phyloP scores from a whole-genome alignment of 1,140 invertebrate genomes.

The roundworm (Caenorhabditis elegans) region WBcel235 BX284603.4:4119501-4120000 shows the following conservation, averaged over 20 bases:
- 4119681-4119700: background rate
- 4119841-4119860: background rate
- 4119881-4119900: background rate
- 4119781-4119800: background rate
- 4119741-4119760: constrained; percentile 6
- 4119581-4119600: too few species aligned
- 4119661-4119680: constrained; percentile 9
- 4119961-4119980: constrained; percentile 6
- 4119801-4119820: background rate
- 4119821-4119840: background rate
- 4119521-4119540: too few species aligned
- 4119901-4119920: constrained; percentile 18
- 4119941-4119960: constrained; percentile 28
- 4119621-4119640: background rate
- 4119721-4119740: background rate
- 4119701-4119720: background rate
- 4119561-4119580: too few species aligned
- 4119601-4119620: background rate
- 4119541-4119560: too few species aligned
- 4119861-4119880: background rate
- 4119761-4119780: constrained; percentile 3
- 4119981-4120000: background rate
- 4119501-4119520: too few species aligned
- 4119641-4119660: background rate
- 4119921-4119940: constrained; percentile 6